A percentile compares a stretch with the other conserved stretches of the same genome.
phyloP scores from a whole-genome alignment of 2,888 invertebrate genomes.

The Tenodera sinensis region DNA sequence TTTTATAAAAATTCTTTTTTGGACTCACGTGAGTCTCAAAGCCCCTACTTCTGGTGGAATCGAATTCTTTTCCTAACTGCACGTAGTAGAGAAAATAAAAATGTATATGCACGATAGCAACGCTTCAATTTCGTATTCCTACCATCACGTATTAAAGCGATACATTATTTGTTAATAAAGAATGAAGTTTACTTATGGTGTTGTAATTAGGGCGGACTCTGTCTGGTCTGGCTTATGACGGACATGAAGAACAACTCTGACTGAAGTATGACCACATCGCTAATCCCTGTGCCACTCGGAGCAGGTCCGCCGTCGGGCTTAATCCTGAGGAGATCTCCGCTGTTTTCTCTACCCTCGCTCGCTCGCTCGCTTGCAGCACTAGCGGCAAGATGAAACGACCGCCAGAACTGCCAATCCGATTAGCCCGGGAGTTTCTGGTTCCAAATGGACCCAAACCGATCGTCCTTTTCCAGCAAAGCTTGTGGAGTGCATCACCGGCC shows the following conservation, averaged over 20 bases:
- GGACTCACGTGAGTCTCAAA: no score
- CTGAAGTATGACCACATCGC: background rate
- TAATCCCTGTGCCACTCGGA: background rate
- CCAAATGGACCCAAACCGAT: conserved; percentile 3
- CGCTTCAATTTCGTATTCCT: no score
- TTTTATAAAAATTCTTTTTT: no score
- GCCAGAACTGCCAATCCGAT: conserved; percentile 27
- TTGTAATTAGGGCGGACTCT: no score
- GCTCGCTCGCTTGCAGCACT: conserved; percentile 13
- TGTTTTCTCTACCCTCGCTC: background rate
- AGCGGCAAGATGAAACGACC: conserved; percentile 30
- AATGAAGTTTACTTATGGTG: no score
- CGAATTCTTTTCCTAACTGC: no score
- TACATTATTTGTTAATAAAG: no score
- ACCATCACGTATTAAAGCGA: no score
- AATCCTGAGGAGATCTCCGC: background rate
- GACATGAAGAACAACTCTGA: background rate
- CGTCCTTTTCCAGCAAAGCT: background rate
- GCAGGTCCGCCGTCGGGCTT: background rate
- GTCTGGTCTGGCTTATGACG: no score
- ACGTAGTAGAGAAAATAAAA: no score
- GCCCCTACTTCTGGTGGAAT: no score
- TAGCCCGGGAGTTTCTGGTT: conserved; percentile 8
- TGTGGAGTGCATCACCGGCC: background rate
- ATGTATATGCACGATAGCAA: no score